Base-by-base conservation (phyloP, 2,113 vertebrate genomes). In the Ammodytes marinus region DNA sequence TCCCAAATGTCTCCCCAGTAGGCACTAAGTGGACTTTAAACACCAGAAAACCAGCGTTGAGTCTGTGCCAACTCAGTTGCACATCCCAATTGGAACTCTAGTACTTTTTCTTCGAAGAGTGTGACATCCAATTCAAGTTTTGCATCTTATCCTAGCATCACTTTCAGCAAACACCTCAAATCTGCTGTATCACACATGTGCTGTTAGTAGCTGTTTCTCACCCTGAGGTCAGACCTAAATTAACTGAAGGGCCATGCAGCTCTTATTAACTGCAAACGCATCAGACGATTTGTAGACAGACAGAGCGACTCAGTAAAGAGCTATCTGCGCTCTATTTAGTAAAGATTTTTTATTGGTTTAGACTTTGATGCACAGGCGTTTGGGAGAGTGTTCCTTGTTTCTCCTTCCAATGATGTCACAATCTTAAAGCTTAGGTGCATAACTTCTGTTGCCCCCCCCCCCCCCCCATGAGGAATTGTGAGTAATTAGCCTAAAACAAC, bases 51-150 rank as follows among this genome's bases (percentile, higher is more conserved):
- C 59, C 55, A 42, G 37, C 27, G 42, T 67, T 10, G 55, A n/a
- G 53, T 39, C 39, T 68, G 59, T 66, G 66, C 61, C 65, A 79
- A 15, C 57, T 77, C 45, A 52, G 46, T 43, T 15, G 13, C 58
- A 74, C 72, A 53, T 68, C 63, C 54, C 46, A 52, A 80, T 73
- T 74, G 39, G 45, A 57, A 64, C 50, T 69, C 19, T 8, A 35
- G 45, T 45, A 46, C 10, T 43, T 37, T 74, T 19, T 49, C 40
- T 79, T 67, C 52, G 35, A 87, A 65, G 9, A 40, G 61, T 49
- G 50, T 80, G 69, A 75, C 63, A 84, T 85, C 84, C 73, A 89
- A 78, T 89, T 90, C 81, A 74, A 87, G 78, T 69, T 54, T 6
- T n/a, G 58, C 8, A 11, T 39, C 60, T 57, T 80, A 80, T 73